phyloP scores from a whole-genome alignment of 2,888 invertebrate species.

The Cheilosia vernalis region DNA sequence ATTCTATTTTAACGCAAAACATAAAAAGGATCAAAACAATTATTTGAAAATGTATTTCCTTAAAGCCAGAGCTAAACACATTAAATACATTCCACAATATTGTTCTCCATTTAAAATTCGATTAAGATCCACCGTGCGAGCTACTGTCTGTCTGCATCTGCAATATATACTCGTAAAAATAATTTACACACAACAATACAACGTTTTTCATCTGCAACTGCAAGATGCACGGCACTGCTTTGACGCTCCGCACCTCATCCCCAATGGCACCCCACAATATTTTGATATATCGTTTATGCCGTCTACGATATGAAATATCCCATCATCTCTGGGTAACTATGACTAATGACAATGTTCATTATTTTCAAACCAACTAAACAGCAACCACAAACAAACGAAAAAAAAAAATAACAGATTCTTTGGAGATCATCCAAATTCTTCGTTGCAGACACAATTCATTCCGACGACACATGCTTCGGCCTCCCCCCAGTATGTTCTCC shows the following conservation, averaged over 20 bases:
- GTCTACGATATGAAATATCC: constrained; percentile 75
- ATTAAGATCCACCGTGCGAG: constrained; percentile 74
- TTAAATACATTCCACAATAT: constrained; percentile 75
- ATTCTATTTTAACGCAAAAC: neutral
- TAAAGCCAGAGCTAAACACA: constrained; percentile 39
- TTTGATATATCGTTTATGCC: constrained; percentile 74
- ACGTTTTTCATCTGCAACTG: constrained; percentile 63
- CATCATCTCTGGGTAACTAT: constrained; percentile 78
- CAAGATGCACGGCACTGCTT: constrained; percentile 51
- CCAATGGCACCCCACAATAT: constrained; percentile 53
- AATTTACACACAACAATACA: constrained; percentile 70
- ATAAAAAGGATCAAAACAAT: constrained; percentile 15
- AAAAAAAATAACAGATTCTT: constrained; percentile 49
- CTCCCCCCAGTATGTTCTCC: neutral
- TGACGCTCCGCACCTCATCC: constrained; percentile 6
- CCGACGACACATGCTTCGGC: constrained; percentile 52
- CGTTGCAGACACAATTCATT: constrained; percentile 73
- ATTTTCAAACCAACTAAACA: constrained; percentile 76
- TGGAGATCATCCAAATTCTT: constrained; percentile 72
- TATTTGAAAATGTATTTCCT: constrained; percentile 26
- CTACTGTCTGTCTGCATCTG: constrained; percentile 65
- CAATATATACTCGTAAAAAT: constrained; percentile 53
- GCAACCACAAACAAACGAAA: constrained; percentile 7
- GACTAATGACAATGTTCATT: constrained; percentile 83
- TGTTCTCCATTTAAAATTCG: constrained; percentile 77